These are phyloP conservation scores for Andrena fulva DNA, from an alignment of 2,888 invertebrate genomes.

Conservation along the genomic window DNA sequence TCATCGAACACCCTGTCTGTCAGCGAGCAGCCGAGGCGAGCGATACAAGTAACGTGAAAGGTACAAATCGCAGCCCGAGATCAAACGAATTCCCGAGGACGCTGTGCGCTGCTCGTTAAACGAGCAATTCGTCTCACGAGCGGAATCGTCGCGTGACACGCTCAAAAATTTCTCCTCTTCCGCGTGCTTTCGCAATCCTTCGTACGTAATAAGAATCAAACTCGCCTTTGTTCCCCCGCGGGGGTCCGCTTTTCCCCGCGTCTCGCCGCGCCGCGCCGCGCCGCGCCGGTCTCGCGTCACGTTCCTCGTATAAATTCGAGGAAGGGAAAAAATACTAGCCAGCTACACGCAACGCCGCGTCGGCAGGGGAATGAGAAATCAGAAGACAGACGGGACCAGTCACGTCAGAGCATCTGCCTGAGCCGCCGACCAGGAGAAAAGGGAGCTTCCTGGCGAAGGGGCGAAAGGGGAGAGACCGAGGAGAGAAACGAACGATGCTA, in stretches of 20 bases:
- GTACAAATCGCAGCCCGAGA: background rate
- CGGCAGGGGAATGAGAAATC: constrained; percentile 38
- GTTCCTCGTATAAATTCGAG: constrained; percentile 31
- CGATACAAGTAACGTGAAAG: background rate
- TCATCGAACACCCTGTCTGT: too few relatives aligned
- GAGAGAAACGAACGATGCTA: constrained; percentile 69
- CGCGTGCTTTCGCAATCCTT: constrained; percentile 35
- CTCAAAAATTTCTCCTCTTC: constrained; percentile 41
- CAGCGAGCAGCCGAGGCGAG: too few relatives aligned
- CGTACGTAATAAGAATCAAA: constrained; percentile 30
- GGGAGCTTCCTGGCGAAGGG: constrained; percentile 15
- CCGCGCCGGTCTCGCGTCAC: constrained; percentile 31
- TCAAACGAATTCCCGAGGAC: background rate
- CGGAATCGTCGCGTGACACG: constrained; percentile 32
- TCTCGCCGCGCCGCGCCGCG: background rate
- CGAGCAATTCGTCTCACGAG: background rate
- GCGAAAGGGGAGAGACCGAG: constrained; percentile 11
- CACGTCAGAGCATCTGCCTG: constrained; percentile 28
- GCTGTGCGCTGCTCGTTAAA: background rate
- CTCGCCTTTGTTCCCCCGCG: constrained; percentile 24
- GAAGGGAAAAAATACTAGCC: constrained; percentile 4
- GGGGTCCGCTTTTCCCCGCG: constrained; percentile 22
- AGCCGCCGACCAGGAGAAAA: constrained; percentile 12
- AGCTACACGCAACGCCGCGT: constrained; percentile 9
- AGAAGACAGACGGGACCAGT: constrained; percentile 18